phyloP scores from a whole-genome alignment of 1,140 invertebrate species.

The Thaumatotibia leucotreta region DNA sequence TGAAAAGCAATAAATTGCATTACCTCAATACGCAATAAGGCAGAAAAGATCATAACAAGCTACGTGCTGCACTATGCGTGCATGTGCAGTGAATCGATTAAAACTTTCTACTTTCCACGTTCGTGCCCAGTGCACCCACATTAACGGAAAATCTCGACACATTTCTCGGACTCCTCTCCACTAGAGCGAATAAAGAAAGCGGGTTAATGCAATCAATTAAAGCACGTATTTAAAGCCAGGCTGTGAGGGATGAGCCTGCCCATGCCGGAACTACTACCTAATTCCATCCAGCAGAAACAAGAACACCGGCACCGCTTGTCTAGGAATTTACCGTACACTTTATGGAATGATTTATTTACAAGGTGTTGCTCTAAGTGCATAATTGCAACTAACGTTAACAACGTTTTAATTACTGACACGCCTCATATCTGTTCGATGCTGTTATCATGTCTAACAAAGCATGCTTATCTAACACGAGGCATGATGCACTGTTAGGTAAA shows the following conservation, averaged over 20 bases:
- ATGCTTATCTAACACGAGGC: not conserved
- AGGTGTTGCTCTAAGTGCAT: not conserved
- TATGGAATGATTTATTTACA: not conserved
- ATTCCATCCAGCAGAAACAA: not conserved
- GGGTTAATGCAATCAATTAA: slow-evolving; percentile 39
- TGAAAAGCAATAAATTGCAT: slow-evolving; percentile 22
- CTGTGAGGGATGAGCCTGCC: not conserved
- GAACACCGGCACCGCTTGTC: not conserved
- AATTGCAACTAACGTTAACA: not conserved
- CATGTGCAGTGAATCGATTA: slow-evolving; percentile 68
- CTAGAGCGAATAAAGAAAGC: slow-evolving; percentile 66
- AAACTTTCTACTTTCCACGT: slow-evolving; percentile 73
- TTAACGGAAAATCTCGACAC: slow-evolving; percentile 66
- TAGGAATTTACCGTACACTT: not conserved
- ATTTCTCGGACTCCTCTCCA: slow-evolving; percentile 60
- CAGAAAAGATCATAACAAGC: slow-evolving; percentile 26
- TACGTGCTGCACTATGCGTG: slow-evolving; percentile 40
- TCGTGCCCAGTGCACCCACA: slow-evolving; percentile 44
- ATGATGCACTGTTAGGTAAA: not conserved
- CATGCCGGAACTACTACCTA: not conserved
- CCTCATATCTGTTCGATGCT: not conserved
- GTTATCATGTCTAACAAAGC: not conserved
- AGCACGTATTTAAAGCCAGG: slow-evolving; percentile 14
- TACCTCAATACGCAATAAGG: slow-evolving; percentile 40
- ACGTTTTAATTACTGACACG: not conserved